These are phyloP conservation scores for Champsocephalus gunnari DNA, from an alignment of 2,797 vertebrate genomes.

Conservation along the genomic window DNA sequence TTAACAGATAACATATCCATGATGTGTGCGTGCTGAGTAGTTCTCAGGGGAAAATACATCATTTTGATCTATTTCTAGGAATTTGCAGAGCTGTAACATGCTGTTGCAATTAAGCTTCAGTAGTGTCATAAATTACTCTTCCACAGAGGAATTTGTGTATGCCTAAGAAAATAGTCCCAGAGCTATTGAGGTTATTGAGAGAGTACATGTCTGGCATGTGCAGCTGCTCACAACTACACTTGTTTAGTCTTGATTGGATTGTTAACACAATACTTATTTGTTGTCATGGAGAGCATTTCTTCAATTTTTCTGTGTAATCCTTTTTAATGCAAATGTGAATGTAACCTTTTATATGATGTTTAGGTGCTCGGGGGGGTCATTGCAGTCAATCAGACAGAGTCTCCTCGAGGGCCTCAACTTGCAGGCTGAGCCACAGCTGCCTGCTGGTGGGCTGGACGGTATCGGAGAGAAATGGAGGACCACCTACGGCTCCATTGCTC, in stretches of 20 bases:
- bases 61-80: constrained; percentile 4
- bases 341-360: background rate
- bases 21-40: background rate
- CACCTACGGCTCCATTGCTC: constrained; percentile 27
- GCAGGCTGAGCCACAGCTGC: constrained; percentile 75
- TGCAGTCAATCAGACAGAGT: constrained; percentile 70
- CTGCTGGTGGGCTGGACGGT: constrained; percentile 50
- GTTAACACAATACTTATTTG: background rate
- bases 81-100: constrained; percentile 17
- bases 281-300: background rate
- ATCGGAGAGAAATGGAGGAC: constrained; percentile 73
- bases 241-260: background rate
- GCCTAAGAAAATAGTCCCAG: background rate
- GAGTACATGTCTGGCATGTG: background rate
- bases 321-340: background rate
- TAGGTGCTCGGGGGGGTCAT: constrained; percentile 71
- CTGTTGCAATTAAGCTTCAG: constrained; percentile 29
- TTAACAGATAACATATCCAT: background rate
- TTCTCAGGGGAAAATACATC: constrained; percentile 4
- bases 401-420: constrained; percentile 78
- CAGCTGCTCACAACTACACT: background rate
- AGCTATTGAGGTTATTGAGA: background rate
- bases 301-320: background rate
- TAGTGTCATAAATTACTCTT: background rate
- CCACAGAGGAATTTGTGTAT: background rate